Base-by-base conservation (phyloP, 2,113 vertebrate genomes). In the Cephalophus harveyi region DNA sequence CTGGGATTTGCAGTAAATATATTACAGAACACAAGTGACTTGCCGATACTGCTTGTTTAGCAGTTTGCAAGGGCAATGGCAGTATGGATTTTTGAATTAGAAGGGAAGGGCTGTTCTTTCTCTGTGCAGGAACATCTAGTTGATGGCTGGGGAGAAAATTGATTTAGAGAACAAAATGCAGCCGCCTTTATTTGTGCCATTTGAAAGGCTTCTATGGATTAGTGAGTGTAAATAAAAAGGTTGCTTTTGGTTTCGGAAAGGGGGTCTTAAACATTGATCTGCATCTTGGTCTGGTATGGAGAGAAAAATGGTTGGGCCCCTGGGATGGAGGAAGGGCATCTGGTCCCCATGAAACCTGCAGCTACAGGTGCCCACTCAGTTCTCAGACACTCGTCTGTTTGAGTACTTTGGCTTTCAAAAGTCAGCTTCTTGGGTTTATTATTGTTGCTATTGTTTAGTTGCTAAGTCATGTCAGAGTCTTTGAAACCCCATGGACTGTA, bases 61-160 rank as follows among this genome's bases (percentile, higher is more conserved):
- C 99, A 99, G 99, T 99, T 99, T 99, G 98, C 99, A 98, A 98
- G 98, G 99, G 98, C 99, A 99, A 96, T 98, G 98, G 97, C 98
- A 98, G 97, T 99, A 99, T 99, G 98, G 99, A 99, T 99, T 99
- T 99, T 99, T 99, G 98, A 99, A 99, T 99, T 99, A 99, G 98
- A 98, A 98, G 97, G 98, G 97, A 98, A 99, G 97, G 98, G 98
- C 98, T 99, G 98, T 98, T 99, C 98, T 98, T 98, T 98, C 98
- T 98, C 52, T 98, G 97, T 98, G 97, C 96, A 88, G 98, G 98
- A 98, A 98, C 98, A 98, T 98, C 97, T 98, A 98, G 98, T 98
- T 98, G 98, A 98, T 99, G 97, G 97, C 98, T 98, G 97, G 98
- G 98, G 98, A 98, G 98, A 98, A 98, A 99, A 99, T 98, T 98